Conservation (phyloP, 2,797 vertebrate species). For the Syndactyla subalaris region DNA sequence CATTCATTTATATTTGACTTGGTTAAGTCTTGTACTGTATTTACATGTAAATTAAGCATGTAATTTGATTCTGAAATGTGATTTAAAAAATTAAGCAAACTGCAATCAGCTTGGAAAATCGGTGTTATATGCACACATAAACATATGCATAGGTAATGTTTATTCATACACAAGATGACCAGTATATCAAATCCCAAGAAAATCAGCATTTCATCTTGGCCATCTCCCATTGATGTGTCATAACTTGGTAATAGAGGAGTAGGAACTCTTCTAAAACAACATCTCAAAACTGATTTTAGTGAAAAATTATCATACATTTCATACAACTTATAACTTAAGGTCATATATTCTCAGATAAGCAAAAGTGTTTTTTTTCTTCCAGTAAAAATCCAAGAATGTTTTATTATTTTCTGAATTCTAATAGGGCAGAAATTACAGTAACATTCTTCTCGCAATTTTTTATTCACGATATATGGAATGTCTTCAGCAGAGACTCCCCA, state of each 20-base stretch:
- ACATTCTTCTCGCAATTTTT: background rate
- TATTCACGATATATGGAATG: background rate
- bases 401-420: background rate
- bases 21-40: background rate
- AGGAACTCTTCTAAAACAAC: background rate
- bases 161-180: background rate
- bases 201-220: background rate
- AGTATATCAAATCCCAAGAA: background rate
- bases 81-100: background rate
- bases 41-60: background rate
- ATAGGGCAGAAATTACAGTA: background rate
- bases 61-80: background rate
- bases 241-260: background rate
- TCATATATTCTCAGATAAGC: background rate
- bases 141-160: background rate
- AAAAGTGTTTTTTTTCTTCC: background rate
- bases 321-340: background rate
- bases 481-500: background rate
- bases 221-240: background rate
- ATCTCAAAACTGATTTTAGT: background rate
- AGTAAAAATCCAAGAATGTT: background rate
- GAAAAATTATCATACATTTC: background rate
- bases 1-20: background rate
- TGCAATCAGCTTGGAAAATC: background rate
- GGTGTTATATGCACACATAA: background rate